Base-by-base conservation (phyloP, 1,140 invertebrate species). In the Drosophila orena region DNA sequence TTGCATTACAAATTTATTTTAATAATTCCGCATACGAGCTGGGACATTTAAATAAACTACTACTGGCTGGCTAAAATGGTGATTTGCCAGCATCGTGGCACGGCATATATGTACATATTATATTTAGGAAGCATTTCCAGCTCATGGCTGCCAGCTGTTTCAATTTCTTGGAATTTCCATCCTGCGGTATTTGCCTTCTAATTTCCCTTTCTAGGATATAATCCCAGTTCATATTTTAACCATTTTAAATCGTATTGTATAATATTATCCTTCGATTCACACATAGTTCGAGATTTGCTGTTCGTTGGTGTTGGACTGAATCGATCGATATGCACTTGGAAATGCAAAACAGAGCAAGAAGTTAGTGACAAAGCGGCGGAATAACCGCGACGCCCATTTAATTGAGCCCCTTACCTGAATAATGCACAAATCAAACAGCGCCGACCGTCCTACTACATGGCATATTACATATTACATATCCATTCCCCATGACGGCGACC, bases 1-100 rank as follows among this genome's bases (percentile, higher is more conserved):
- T 88, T 86, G 81, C 78, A 88, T 86, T 81, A 86, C 81, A 86
- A 86, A 86, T 86, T 88, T 86, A 86, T 88, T 85, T 85, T 78
- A 85, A 85, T 88, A 74, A 86, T 86, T 75, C 55, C 57, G 37
- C 22, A 70, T 49, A 52, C 78, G 42, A 46, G 50, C 46, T 35
- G 43, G 17, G 42, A 64, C 47, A 77, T 56, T 77, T 77, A 70
- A 79, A 79, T 79, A 80, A 64, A 57, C 44, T 46, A 57, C 44
- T 46, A 54, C 49, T 27, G 49, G 20, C 30, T 3, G 20, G 7
- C 2, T 10, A 14, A 47, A 35, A 38, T 24, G 2, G 20, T 2
- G 15, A 8, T 15, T 42, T n/a, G 42, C 1, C 15, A 15, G 2
- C 15, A 8, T 37, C 7, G 4, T 12, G 5, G 11, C 14, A 37